Evolutionary conservation across 2,888 invertebrate species (phyloP).

Genomic region (Dolichomitus sp.): DNA sequence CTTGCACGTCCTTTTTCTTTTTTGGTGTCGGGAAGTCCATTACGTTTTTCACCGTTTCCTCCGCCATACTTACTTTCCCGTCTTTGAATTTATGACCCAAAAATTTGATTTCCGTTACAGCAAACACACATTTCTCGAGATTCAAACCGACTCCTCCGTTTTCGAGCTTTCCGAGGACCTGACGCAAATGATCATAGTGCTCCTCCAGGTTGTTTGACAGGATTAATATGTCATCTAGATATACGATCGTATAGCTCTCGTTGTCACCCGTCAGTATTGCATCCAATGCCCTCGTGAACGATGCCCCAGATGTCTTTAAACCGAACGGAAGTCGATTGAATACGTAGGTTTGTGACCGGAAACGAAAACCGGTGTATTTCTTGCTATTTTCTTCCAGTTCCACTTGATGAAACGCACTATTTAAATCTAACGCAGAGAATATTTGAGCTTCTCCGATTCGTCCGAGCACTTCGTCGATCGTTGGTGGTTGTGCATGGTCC

Average conservation of each 20-base stretch:
- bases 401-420: constrained; percentile 55
- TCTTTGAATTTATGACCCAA: constrained; percentile 62
- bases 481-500: constrained; percentile 42
- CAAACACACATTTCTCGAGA: constrained; percentile 70
- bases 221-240: constrained; percentile 55
- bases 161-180: constrained; percentile 30
- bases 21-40: constrained; percentile 19
- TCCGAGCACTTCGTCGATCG: constrained; percentile 33
- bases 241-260: constrained; percentile 36
- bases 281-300: constrained; percentile 50
- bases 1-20: constrained; percentile 24
- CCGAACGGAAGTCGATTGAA: constrained; percentile 53
- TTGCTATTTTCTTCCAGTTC: constrained; percentile 36
- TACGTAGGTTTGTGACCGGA: constrained; percentile 48
- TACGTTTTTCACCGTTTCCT: too few relatives aligned
- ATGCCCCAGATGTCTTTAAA: constrained; percentile 47
- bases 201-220: constrained; percentile 30
- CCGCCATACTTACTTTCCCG: too few relatives aligned
- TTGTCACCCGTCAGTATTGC: constrained; percentile 21
- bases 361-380: constrained; percentile 54
- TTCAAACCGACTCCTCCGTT: constrained; percentile 52
- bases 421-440: constrained; percentile 51
- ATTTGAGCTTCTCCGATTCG: constrained; percentile 41
- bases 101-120: constrained; percentile 67
- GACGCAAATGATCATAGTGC: constrained; percentile 28